Conservation (phyloP, 1,140 invertebrate genomes). For the Rhopalosiphum maidis region DNA sequence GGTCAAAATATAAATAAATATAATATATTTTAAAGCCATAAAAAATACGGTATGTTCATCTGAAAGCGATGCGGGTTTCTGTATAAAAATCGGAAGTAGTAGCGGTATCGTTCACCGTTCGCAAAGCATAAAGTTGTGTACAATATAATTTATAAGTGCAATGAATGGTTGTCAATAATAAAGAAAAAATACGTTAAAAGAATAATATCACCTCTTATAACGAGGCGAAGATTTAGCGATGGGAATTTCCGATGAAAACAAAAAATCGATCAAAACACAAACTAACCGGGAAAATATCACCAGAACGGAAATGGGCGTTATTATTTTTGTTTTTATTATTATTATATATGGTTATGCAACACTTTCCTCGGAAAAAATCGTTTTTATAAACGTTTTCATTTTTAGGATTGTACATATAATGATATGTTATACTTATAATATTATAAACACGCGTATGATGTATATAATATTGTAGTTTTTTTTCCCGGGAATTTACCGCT, state of each 20-base stretch:
- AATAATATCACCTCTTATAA: not conserved
- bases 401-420: not conserved
- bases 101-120: not conserved
- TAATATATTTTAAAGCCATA: not conserved
- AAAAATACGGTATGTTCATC: not conserved
- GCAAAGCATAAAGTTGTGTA: not conserved
- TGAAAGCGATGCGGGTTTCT: not conserved
- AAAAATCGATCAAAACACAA: conserved; percentile 13
- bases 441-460: not conserved
- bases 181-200: not conserved
- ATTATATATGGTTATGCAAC: not conserved
- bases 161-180: not conserved
- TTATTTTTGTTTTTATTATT: not conserved
- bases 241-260: not conserved
- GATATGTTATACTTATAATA: not conserved
- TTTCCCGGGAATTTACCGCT: not conserved
- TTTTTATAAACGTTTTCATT: not conserved
- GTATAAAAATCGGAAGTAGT: not conserved
- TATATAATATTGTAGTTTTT: not conserved
- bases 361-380: not conserved
- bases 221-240: not conserved
- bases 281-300: not conserved
- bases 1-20: not conserved
- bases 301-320: not conserved
- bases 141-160: not conserved